Evolutionary conservation across 2,888 invertebrate genomes (phyloP).

Genomic region (Netelia fuscicornis): DNA sequence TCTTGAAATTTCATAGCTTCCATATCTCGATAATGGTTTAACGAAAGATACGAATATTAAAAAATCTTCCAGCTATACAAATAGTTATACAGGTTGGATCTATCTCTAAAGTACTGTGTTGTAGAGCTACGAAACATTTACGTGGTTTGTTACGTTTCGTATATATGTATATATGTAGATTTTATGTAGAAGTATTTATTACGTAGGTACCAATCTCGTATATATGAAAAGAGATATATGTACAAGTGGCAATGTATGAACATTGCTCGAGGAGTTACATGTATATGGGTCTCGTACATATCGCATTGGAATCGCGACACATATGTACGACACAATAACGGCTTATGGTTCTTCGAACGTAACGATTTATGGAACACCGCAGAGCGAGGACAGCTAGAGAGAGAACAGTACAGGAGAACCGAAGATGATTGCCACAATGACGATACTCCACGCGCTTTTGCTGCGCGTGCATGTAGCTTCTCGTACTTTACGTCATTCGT

Average conservation of each 20-base stretch:
- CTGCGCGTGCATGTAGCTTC: not conserved
- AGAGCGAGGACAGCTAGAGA: constrained; percentile 5
- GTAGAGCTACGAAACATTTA: not conserved
- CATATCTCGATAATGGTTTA: not conserved
- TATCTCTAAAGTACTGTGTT: not conserved
- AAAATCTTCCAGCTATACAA: not conserved
- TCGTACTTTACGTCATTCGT: not conserved
- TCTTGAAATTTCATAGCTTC: not conserved
- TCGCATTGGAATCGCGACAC: not conserved
- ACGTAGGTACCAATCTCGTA: not conserved
- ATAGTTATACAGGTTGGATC: no score
- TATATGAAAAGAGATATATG: not conserved
- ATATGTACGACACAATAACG: not conserved
- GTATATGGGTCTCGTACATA: not conserved
- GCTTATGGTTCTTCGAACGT: constrained; percentile 1
- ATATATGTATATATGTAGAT: not conserved
- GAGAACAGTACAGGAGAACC: not conserved
- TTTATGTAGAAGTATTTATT: not conserved
- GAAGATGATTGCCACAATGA: constrained; percentile 2
- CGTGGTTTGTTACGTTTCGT: not conserved
- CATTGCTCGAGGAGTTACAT: not conserved
- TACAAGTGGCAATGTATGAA: not conserved
- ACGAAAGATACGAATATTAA: not conserved
- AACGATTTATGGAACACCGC: constrained; percentile 15
- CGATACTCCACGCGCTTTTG: not conserved